Base-by-base conservation (phyloP, 2,113 vertebrate genomes). In the Tenebrosternarchus preto region DNA sequence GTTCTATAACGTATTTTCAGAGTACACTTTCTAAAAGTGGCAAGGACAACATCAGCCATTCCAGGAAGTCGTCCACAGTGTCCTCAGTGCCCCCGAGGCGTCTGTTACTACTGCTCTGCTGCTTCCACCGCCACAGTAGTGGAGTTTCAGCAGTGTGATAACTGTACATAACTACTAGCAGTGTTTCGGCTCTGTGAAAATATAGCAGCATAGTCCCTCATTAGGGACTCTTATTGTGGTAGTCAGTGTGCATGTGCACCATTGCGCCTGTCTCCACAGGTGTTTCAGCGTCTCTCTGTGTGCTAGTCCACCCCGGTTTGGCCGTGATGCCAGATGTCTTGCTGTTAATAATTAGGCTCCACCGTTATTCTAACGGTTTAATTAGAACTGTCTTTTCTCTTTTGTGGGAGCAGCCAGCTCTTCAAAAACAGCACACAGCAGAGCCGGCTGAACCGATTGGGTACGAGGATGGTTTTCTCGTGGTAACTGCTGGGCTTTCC, bases 331-430 rank as follows among this genome's bases (percentile, higher is more conserved):
- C 61, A 55, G 72, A 81, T 82, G 60, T 83, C 79, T 75, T 80
- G 82, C 76, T 88, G 86, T 74, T 84, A 75, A 86, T 88, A 87
- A 88, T 87, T 86, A 89, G 88, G 81, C 85, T 60, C 84, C 73
- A 84, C 85, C 82, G 85, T 89, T 85, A 88, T 79, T 85, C 78
- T 67, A 75, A 79, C 75, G 71, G 78, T 84, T 89, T 90, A 89
- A 90, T 92, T 87, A 86, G 83, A 84, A 63, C 73, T 83, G 74
- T 88, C 82, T 88, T 61, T 81, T 84, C 83, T 80, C 59, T 86
- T n/a, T 50, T 57, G 82, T 33, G 63, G 76, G 69, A 85, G 67
- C 33, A 76, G 39, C 57, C 57, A 57, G 27, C 80, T 84, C 39
- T 61, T 36, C 75, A 24, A 31, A 64, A 78, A 82, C 73, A 69